Evolutionary conservation across 2,888 invertebrate species (phyloP), one percentile per base, ranked within the genome.

Genomic region (Cacoxenus indagator): DNA sequence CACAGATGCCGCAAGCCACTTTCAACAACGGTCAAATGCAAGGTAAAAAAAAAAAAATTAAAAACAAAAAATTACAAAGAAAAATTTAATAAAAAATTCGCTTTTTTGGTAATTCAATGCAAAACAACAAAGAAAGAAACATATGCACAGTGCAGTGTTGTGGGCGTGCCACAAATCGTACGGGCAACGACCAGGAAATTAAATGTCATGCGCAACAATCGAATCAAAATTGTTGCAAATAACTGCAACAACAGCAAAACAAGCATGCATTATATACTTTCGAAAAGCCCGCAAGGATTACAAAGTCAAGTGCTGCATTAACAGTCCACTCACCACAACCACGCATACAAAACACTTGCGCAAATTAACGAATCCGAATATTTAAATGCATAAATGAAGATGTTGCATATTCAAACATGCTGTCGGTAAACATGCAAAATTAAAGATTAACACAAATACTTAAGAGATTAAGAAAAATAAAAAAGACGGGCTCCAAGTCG

Each of bases 101-200:
- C 31, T 1, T 48, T 48, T 48, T 48, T n/a, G 51, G 19, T 51
- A 51, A 51, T 51, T 51, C 51, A 43, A 43, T n/a, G n/a, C n/a
- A n/a, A 11, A 43, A 43, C 45, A n/a, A 59, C 29, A 19, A 59
- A 59, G 59, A 29, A 59, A 59, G 59, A 31, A 19, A 22, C 31
- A n/a, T 29, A 17, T 29, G n/a, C 27, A 27, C n/a, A n/a, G n/a
- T n/a, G 31, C 17, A 27, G 9, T 17, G 24, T 17, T 59, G 59
- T 59, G 37, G 59, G 59, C 59, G 59, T 59, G 59, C 31, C 59
- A 11, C 59, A 51, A 24, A 29, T 37, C 64, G 45, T 27, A 68
- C 67, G 71, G 68, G 71, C 59, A 26, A 64, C 72, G 27, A 61
- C 48, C 61, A 67, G 67, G 67, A 67, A 67, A 67, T 67, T 62